phyloP scores from a whole-genome alignment of 2,797 vertebrate species.

The Gymnoscopelus braueri region DNA sequence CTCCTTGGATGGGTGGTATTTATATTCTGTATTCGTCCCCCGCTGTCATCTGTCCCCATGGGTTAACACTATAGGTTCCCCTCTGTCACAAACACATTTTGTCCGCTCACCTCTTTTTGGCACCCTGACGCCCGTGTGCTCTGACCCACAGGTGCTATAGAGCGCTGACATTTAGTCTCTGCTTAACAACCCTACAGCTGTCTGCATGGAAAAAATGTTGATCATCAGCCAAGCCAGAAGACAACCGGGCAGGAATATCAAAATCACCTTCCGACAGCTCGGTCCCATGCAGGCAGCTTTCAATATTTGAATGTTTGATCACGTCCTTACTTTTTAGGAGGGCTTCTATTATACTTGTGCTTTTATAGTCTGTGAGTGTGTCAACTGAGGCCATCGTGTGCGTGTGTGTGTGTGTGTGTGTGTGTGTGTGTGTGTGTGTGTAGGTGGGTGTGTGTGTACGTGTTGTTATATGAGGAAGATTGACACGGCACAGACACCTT shows the following conservation, averaged over 20 bases:
- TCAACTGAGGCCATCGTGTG: no score
- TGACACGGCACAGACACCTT: constrained; percentile 20
- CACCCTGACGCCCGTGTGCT: constrained; percentile 36
- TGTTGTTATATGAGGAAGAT: constrained; percentile 34
- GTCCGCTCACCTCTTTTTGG: constrained; percentile 11
- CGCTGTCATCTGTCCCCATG: constrained; percentile 15
- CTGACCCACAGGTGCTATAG: constrained; percentile 38
- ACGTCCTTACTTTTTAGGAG: no score
- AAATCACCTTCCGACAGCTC: constrained; percentile 13
- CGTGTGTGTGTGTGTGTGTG: no score
- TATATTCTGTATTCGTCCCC: constrained; percentile 39
- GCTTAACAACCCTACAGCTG: constrained; percentile 49
- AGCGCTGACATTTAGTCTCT: constrained; percentile 43
- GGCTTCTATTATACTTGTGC: no score
- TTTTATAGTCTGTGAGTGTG: no score
- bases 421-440: no score
- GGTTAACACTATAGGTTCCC: constrained; percentile 25
- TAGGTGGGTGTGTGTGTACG: no score
- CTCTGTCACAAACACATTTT: neutral
- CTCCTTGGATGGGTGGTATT: constrained; percentile 43
- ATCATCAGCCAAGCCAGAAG: constrained; percentile 23
- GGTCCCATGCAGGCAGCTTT: neutral
- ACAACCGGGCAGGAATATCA: no score
- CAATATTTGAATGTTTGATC: no score
- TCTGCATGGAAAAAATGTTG: constrained; percentile 26